Evolutionary conservation across 2,888 invertebrate species (phyloP), one percentile per base, ranked within the genome.

Genomic region (Temnothorax unifasciatus): DNA sequence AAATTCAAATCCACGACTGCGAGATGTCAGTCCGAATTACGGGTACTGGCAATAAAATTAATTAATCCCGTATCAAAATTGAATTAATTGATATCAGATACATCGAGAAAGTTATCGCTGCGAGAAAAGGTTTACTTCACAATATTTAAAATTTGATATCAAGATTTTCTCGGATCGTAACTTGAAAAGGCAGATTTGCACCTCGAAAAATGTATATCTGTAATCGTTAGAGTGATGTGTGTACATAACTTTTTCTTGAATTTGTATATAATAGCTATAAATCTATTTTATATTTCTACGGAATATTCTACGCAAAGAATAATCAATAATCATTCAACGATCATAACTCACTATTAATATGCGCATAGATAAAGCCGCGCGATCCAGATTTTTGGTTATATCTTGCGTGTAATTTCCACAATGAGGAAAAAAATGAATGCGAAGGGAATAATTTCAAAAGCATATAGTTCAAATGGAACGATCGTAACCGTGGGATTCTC

Each of bases 401-500:
- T 41, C 50, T 47, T 29, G 52, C 13, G 52, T 34, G 21, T 9
- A 76, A 52, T 54, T 76, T 25, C 1, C 54, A 15, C 4, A 34
- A 41, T 29, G 21, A 13, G 15, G 21, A 18, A 25, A 47, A 66
- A 47, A 66, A 4, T n/a, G n/a, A 66, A 29, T 25, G 21, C 41
- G 63, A 63, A 41, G 81, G 64, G 69, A 79, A 41, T 85, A 50
- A 52, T 61, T 63, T 50, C 38, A 15, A 61, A 47, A 73, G 52
- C n/a, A 29, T 44, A n/a, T n/a, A n/a, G 11, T 76, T 50, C 44
- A 44, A 11, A 52, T 18, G 50, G 29, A 47, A 81, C 50, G 13
- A 63, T 57, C 66, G 66, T 44, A 47, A 29, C 54, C 44, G 68
- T 52, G 66, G 54, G 85, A 82, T 85, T 85, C 38, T 63, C 79